Evolutionary conservation across 2,888 invertebrate species (phyloP).

Genomic region (Azorinus chamasolen): DNA sequence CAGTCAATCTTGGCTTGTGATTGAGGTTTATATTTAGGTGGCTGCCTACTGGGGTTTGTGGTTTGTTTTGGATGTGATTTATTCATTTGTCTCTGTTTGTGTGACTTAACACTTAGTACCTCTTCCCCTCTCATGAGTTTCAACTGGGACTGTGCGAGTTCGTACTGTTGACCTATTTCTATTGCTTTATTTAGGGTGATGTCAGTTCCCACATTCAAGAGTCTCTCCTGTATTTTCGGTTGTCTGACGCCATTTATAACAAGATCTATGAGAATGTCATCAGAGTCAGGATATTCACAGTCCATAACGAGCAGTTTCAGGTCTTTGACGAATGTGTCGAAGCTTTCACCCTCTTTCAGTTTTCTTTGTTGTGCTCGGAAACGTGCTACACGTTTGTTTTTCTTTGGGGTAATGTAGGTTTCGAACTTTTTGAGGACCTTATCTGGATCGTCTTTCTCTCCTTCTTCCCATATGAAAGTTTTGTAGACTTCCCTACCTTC

Average conservation of each 20-base stretch:
- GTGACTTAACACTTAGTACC: background rate
- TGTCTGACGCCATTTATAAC: background rate
- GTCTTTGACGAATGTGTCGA: slow-evolving; percentile 58
- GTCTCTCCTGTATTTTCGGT: background rate
- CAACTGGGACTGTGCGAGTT: background rate
- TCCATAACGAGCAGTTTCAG: slow-evolving; percentile 54
- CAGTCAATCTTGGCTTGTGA: background rate
- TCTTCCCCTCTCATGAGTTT: background rate
- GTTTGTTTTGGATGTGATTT: background rate
- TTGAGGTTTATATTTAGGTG: background rate
- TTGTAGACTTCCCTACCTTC: slow-evolving; percentile 66
- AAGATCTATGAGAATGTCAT: slow-evolving; percentile 34
- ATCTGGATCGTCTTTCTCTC: slow-evolving; percentile 43
- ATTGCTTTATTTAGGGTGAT: background rate
- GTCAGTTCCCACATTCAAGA: background rate
- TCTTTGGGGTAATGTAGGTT: slow-evolving; percentile 39
- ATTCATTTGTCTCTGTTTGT: background rate
- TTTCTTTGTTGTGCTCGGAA: slow-evolving; percentile 53
- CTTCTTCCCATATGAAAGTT: slow-evolving; percentile 52
- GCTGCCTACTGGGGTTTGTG: background rate
- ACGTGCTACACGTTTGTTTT: slow-evolving; percentile 59
- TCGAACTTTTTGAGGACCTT: slow-evolving; percentile 47
- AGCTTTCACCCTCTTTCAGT: slow-evolving; percentile 53
- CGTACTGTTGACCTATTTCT: background rate
- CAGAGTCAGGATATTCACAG: slow-evolving; percentile 48